Percentiles rank a stretch among this genome's conserved stretches.
Evolutionary conservation across 2,797 vertebrate genomes (phyloP).

Genomic region (Xiphophorus birchmanni): DNA sequence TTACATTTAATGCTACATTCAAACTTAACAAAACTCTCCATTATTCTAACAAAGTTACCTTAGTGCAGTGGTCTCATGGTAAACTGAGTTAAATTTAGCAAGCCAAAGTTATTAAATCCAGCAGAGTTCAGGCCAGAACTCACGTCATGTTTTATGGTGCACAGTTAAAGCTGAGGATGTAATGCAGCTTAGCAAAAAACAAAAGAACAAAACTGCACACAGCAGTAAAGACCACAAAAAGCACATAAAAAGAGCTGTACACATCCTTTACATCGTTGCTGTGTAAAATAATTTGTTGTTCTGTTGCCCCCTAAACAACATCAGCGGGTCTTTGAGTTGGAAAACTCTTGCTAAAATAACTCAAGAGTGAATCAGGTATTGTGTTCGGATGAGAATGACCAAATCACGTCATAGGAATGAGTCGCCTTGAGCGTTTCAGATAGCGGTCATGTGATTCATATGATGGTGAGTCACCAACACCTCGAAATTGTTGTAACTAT

Average conservation of each 20-base stretch:
- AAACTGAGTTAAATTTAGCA: slow-evolving; percentile 8
- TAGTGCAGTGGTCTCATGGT: neutral
- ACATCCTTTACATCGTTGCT: slow-evolving; percentile 56
- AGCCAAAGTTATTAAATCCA: slow-evolving; percentile 14
- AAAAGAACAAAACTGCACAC: slow-evolving; percentile 2
- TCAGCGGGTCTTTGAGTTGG: slow-evolving; percentile 44
- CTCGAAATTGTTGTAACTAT: slow-evolving; percentile 52
- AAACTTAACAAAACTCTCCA: neutral
- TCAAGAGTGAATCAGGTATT: slow-evolving; percentile 71
- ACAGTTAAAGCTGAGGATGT: neutral
- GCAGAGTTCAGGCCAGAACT: neutral
- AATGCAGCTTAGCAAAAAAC: neutral
- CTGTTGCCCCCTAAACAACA: slow-evolving; percentile 54
- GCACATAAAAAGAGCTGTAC: slow-evolving; percentile 15
- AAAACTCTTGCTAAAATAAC: slow-evolving; percentile 35
- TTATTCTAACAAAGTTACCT: neutral
- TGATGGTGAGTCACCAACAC: slow-evolving; percentile 71
- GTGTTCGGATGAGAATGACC: slow-evolving; percentile 64
- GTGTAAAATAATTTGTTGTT: slow-evolving; percentile 63
- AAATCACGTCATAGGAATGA: slow-evolving; percentile 77
- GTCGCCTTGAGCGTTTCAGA: slow-evolving; percentile 75
- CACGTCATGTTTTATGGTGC: neutral
- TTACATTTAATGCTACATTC: neutral
- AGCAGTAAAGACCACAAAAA: slow-evolving; percentile 3
- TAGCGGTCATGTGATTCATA: slow-evolving; percentile 60